Base-by-base conservation (phyloP, 2,888 invertebrate genomes). In the Cryptosula pallasiana region DNA sequence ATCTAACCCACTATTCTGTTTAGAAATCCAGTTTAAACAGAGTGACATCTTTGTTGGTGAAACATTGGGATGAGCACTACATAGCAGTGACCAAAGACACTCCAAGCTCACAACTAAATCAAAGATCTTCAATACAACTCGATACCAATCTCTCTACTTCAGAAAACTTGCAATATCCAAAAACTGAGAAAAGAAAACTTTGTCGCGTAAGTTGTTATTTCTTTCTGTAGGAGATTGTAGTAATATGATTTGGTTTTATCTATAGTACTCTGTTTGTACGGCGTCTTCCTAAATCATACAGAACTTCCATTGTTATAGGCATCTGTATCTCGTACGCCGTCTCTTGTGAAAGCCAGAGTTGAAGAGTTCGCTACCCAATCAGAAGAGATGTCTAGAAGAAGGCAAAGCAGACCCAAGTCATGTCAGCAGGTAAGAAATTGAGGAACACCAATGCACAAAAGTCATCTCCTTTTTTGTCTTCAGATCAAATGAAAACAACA, bases 61-160 rank as follows among this genome's bases (percentile, higher is more conserved):
- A 57, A 23, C 57, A 57, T 23, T 57, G 57, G 57, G 57, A 57
- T 25, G 25, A 57, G 13, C 57, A 57, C n/a, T 57, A 57, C 57
- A 23, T 45, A 5, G 45, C 45, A 13, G 45, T 20, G 5, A 45
- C 45, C 45, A 45, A 45, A 45, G 45, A 45, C 20, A 5, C 45
- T 45, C 45, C 5, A 13, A 13, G 9, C 45, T 13, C 45, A 45
- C 45, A 5, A 5, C 5, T 45, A 5, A 45, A 20, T 20, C 45
- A 20, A 5, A 5, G 45, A 45, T 5, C 45, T 45, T 45, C 45
- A 20, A 5, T 45, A 13, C 9, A 45, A 45, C 45, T 20, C 20
- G 9, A 45, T 45, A 13, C 45, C 5, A 20, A 45, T 45, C 5
- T 45, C 9, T 13, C 9, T 45, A 45, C 45, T 45, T 45, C 45